Evolutionary conservation across 2,888 invertebrate genomes (phyloP).

Genomic region (Netelia fuscicornis): DNA sequence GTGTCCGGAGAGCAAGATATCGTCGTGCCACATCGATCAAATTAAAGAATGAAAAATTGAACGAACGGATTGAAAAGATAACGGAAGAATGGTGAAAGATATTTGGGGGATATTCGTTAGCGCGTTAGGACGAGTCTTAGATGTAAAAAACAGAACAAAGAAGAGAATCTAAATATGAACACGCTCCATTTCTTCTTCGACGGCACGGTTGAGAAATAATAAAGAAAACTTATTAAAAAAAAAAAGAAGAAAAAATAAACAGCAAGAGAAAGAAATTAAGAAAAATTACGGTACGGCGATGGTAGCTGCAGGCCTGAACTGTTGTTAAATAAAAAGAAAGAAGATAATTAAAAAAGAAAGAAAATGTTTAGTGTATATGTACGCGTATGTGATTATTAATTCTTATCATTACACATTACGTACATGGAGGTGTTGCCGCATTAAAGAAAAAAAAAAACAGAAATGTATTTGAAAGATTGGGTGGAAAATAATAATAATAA

Average conservation of each 20-base stretch:
- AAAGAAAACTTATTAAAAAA: background rate
- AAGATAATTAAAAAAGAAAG: slow-evolving; percentile 62
- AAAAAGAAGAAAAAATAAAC: too few species aligned
- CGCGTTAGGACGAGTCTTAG: slow-evolving; percentile 62
- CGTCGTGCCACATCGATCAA: slow-evolving; percentile 59
- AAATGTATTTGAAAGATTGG: slow-evolving; percentile 75
- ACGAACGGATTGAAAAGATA: slow-evolving; percentile 47
- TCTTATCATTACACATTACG: slow-evolving; percentile 74
- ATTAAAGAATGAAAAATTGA: slow-evolving; percentile 21
- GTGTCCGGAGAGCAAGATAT: slow-evolving; percentile 57
- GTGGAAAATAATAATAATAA: slow-evolving; percentile 71
- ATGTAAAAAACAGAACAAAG: slow-evolving; percentile 40
- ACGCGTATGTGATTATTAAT: slow-evolving; percentile 74
- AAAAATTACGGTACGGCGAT: slow-evolving; percentile 66
- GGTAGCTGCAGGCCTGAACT: slow-evolving; percentile 69
- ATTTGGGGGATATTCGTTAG: slow-evolving; percentile 63
- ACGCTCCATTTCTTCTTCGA: slow-evolving; percentile 65
- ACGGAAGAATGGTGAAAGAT: slow-evolving; percentile 46
- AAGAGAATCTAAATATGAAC: slow-evolving; percentile 43
- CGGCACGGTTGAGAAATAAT: slow-evolving; percentile 61
- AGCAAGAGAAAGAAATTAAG: slow-evolving; percentile 26
- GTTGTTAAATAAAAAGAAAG: slow-evolving; percentile 68
- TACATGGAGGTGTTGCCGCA: slow-evolving; percentile 71
- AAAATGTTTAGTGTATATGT: slow-evolving; percentile 70
- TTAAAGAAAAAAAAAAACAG: slow-evolving; percentile 31